Base-by-base conservation (phyloP, 2,888 invertebrate genomes). In the Callosobruchus maculatus region DNA sequence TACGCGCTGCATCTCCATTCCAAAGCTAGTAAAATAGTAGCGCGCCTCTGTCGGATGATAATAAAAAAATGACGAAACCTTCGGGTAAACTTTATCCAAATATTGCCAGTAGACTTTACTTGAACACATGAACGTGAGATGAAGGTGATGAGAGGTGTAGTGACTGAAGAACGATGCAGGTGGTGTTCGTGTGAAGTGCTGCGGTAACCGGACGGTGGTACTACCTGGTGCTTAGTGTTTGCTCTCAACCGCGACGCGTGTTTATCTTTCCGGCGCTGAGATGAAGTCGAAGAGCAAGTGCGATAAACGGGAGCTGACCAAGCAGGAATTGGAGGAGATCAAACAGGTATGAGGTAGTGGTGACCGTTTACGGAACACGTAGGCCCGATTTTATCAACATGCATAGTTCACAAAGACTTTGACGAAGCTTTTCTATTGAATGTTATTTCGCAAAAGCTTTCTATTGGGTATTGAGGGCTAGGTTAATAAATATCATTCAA, bases 51-150 rank as follows among this genome's bases (percentile, higher is more conserved):
- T 13, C 49, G 49, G 13, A 49, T 49, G 49, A 49, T 49, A 49
- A 81, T 79, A 80, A 79, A 79, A 79, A 68, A 77, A 80, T 81
- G 80, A 80, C 78, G 79, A 81, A 79, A 79, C 75, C 74, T 71
- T 73, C 75, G 68, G 67, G 75, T 74, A 77, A 78, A 76, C 71
- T 73, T 78, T 79, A 80, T 78, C 78, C 79, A 77, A 79, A 80
- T 79, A 79, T 80, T 78, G 75, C 77, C 75, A 77, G 75, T 75
- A 78, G 78, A 79, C 78, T 80, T 75, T 80, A 80, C 77, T 80
- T 79, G 76, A 81, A 81, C 75, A 81, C 78, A 75, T 80, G 80
- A 77, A 75, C 4, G 77, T 71, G 71, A 71, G 49, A 69, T 22
- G 4, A 21, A 49, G 49, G 22, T 69, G 71, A 71, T 67, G 69